These are phyloP conservation scores for Artibeus jamaicensis DNA, from an alignment of 2,797 vertebrate species.

Conservation along the genomic window DNA sequence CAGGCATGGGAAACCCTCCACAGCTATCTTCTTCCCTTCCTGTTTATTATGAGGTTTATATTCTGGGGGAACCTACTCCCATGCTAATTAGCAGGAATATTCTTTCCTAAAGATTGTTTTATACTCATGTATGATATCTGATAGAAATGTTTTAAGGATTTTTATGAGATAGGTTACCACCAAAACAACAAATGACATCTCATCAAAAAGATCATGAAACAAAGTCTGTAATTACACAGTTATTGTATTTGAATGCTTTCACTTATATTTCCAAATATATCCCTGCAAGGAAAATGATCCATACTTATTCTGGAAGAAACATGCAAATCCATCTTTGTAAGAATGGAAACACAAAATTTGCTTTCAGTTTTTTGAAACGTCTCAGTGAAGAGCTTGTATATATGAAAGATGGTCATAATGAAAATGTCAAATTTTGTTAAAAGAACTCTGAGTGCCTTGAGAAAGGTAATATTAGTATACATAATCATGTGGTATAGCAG, in stretches of 20 bases:
- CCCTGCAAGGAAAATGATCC: neutral
- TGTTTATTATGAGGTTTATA: neutral
- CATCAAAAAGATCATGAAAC: neutral
- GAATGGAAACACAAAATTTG: neutral
- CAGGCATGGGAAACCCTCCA: no score
- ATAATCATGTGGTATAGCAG: conserved; percentile 42
- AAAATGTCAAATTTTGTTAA: conserved; percentile 51
- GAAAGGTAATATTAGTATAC: conserved; percentile 2
- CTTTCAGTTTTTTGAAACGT: neutral
- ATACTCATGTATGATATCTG: neutral
- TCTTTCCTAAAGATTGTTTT: neutral
- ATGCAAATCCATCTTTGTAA: neutral
- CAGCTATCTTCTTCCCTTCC: neutral
- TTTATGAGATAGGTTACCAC: neutral
- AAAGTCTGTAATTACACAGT: neutral
- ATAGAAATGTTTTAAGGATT: neutral
- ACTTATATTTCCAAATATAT: neutral
- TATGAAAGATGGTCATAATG: neutral
- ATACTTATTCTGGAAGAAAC: neutral
- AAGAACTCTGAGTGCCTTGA: conserved; percentile 46
- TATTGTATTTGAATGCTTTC: neutral
- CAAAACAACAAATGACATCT: neutral
- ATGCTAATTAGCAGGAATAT: neutral
- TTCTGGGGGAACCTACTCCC: neutral
- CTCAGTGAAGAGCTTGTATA: neutral